Percentiles rank a stretch among this genome's conserved stretches.
Evolutionary conservation across 2,113 vertebrate species (phyloP).

Genomic region (Sylvia atricapilla): DNA sequence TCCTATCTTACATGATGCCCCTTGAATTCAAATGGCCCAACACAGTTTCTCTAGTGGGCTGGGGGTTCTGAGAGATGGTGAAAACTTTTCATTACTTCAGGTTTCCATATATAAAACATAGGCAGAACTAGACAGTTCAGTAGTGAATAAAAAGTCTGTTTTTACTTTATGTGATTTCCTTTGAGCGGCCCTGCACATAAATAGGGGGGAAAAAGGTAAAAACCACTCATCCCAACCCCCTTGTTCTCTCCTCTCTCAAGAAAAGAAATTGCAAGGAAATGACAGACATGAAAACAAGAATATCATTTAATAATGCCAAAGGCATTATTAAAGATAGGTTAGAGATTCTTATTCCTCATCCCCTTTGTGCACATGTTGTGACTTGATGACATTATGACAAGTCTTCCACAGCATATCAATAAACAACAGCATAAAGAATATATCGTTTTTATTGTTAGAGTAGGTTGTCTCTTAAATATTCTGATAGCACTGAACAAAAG

Average conservation of each 20-base stretch:
- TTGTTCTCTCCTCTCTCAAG: background rate
- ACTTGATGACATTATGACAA: background rate
- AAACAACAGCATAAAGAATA: background rate
- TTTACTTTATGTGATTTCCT: background rate
- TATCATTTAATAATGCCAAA: background rate
- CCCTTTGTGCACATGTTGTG: background rate
- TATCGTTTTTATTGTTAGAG: background rate
- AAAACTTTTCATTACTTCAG: background rate
- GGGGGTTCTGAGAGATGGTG: background rate
- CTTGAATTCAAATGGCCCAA: background rate
- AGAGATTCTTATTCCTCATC: background rate
- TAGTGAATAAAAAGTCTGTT: background rate
- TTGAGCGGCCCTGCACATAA: background rate
- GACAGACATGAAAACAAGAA: background rate
- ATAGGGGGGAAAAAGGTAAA: background rate
- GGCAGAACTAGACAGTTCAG: background rate
- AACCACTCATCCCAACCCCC: rapidly evolving
- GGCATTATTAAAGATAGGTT: background rate
- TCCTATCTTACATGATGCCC: background rate
- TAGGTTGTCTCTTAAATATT: background rate
- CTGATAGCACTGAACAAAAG: background rate
- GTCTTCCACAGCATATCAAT: background rate
- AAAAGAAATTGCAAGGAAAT: background rate
- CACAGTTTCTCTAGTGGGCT: background rate
- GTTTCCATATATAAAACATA: background rate